Conservation (phyloP, 2,113 vertebrate species). For the Felis catus region F.catus_Fca126_mat1.0 CM031415.1:84614501-84615000, state of each 20-base stretch:
- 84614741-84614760: background rate
- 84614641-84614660: background rate
- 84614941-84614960: background rate
- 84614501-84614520: background rate
- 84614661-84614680: background rate
- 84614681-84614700: background rate
- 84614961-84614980: background rate
- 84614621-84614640: background rate
- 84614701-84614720: background rate
- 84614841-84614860: background rate
- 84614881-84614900: background rate
- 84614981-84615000: background rate
- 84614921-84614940: background rate
- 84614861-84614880: background rate
- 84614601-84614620: background rate
- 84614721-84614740: background rate
- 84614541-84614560: background rate
- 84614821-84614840: no score
- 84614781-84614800: background rate
- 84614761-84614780: background rate
- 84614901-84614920: background rate
- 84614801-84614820: background rate
- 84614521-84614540: background rate
- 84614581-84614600: background rate
- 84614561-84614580: background rate